phyloP scores from a whole-genome alignment of 2,113 vertebrate species.

The Phodopus roborovskii region DNA sequence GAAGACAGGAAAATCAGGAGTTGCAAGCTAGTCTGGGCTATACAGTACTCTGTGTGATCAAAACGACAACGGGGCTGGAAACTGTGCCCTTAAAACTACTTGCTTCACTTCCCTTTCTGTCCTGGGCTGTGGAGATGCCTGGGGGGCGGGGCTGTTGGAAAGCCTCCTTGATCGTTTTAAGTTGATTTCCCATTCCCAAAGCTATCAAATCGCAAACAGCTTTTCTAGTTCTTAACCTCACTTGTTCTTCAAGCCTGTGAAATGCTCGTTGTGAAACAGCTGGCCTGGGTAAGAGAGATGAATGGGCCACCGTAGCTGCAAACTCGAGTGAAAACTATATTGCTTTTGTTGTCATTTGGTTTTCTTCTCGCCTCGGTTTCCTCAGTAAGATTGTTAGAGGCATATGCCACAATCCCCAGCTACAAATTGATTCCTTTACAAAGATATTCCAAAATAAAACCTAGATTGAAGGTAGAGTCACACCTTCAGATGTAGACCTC shows the following conservation, averaged over 20 bases:
- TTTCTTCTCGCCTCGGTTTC: background rate
- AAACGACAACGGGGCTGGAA: background rate
- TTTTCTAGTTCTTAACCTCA: background rate
- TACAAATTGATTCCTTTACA: background rate
- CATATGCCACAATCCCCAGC: background rate
- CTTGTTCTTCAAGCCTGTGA: background rate
- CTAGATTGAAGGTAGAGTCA: no score
- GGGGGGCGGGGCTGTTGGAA: background rate
- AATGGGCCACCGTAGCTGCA: background rate
- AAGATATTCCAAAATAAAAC: background rate
- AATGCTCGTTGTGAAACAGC: background rate
- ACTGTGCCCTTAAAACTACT: background rate
- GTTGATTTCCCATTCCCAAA: background rate
- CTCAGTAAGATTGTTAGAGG: background rate
- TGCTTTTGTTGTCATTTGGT: background rate
- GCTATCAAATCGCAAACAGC: background rate
- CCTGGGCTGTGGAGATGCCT: background rate
- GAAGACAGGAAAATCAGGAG: background rate
- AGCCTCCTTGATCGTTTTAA: background rate
- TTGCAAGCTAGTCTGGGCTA: background rate
- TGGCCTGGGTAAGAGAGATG: background rate
- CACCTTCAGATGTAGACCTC: background rate
- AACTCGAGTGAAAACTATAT: background rate
- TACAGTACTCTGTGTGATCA: background rate
- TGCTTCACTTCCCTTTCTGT: background rate